Base-by-base conservation (phyloP, 2,888 invertebrate genomes). In the Dimorphilus gyrociliatus region DNA sequence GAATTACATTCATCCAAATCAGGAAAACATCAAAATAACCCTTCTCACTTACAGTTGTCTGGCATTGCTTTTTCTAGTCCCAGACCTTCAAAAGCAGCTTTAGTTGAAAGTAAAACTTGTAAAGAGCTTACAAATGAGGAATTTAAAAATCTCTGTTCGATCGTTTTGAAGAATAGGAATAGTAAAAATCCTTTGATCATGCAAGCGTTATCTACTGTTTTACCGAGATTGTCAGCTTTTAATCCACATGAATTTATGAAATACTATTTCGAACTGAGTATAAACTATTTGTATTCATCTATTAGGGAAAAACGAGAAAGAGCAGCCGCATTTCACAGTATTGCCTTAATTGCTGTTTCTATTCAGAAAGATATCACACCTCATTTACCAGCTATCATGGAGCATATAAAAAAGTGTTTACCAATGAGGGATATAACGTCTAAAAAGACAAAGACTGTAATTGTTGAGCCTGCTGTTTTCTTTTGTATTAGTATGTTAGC, bases 221-320 rank as follows among this genome's bases (percentile, higher is more conserved):
- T 94, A 36, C 94, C 94, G 1, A 71, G 90, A 41, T 64, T 92
- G 30, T 90, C 88, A 4, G 85, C 90, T n/a, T 88, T 92, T 50
- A 78, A 85, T 55, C 77, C 75, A 36, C 73, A 75, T 4, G 71
- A 72, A 34, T 92, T 90, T 55, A 72, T 78, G 1, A 69, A 71
- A 34, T 74, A 75, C 23, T 53, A 53, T 36, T 39, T 60, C 15
- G 46, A 46, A 6, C 55, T 56, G 19, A 52, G 81, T 0, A 76
- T 90, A 64, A 69, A 69, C 39, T 80, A 85, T 59, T 66, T 90
- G 33, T 64, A 88, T 27, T 66, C 69, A 14, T 78, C 76, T 19
- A 62, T 90, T 29, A 51, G 48, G 42, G 43, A 50, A 12, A 72
- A 77, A 25, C 75, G 78, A 47, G 86, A 88, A 53, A 72, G 78